phyloP scores from a whole-genome alignment of 1,140 invertebrate species.

The Lasioglossum baleicum region DNA sequence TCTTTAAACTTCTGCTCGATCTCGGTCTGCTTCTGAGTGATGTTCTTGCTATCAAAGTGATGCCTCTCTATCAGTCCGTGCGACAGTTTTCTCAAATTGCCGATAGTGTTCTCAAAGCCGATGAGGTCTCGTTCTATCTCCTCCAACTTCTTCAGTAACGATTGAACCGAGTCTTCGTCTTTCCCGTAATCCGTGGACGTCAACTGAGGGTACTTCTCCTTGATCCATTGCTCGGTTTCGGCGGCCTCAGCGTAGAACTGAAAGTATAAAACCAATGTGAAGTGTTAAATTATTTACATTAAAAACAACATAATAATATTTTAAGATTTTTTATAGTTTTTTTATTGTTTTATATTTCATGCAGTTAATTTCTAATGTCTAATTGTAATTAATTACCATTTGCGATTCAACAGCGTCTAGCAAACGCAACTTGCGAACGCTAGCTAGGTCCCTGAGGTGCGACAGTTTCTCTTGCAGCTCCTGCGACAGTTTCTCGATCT shows the following conservation, averaged over 20 bases:
- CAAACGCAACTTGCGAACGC: slow-evolving; percentile 85
- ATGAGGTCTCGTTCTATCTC: slow-evolving; percentile 89
- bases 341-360: too few relatives aligned
- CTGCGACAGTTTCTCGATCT: slow-evolving; percentile 85
- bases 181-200: slow-evolving; percentile 89
- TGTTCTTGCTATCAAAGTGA: slow-evolving; percentile 90
- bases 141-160: slow-evolving; percentile 89
- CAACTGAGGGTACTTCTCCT: slow-evolving; percentile 89
- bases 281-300: too few relatives aligned
- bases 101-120: slow-evolving; percentile 85
- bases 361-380: too few relatives aligned
- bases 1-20: slow-evolving; percentile 86
- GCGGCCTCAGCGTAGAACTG: slow-evolving; percentile 92
- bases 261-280: slow-evolving; percentile 52
- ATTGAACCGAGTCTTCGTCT: slow-evolving; percentile 92
- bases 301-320: too few relatives aligned
- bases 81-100: slow-evolving; percentile 84
- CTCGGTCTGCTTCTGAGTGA: slow-evolving; percentile 84
- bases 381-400: slow-evolving; percentile 80
- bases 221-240: slow-evolving; percentile 93
- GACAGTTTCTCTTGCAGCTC: slow-evolving; percentile 84
- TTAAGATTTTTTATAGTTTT: too few relatives aligned
- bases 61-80: slow-evolving; percentile 85
- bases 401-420: slow-evolving; percentile 92
- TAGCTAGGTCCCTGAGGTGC: slow-evolving; percentile 86